Base-by-base conservation (phyloP, 2,113 vertebrate species). In the Ceyx cyanopectus region DNA sequence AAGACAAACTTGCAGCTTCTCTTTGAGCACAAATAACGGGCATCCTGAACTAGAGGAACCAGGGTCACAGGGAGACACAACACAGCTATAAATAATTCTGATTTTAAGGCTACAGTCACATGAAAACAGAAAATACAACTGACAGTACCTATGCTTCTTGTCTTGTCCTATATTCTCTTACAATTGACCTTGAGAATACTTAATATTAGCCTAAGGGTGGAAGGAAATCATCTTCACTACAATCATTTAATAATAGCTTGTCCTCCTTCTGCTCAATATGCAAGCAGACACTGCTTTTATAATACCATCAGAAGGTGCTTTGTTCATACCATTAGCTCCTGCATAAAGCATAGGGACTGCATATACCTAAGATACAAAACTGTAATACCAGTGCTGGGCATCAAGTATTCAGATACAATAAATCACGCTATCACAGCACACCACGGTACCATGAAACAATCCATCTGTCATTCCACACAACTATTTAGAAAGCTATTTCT, bases 101-200 rank as follows among this genome's bases (percentile, higher is more conserved):
- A 86, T 87, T 93, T 91, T 92, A 88, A 91, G 60, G 41, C 81
- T 92, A 53, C 57, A 40, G 70, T 63, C 91, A 94, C 96, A 93
- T 76, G 87, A 85, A 96, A 93, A 91, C 53, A 78, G 85, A 92
- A 96, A 95, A 90, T 85, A 70, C 66, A 93, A 85, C 65, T 94
- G 89, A 89, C 92, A 83, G 69, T 68, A 95, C 72, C 87, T 90
- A 77, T 91, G 87, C 80, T 87, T 87, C 93, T 88, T 96, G 93
- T 92, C 87, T 91, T 80, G 80, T 57, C 85, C 73, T 90, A 93
- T 92, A 79, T 65, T 89, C 87, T 78, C 89, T 93, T 87, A 94
- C 80, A 93, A 87, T 8, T 94, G 93, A 96, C 95, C 94, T 96
- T 97, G 89, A 95, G 87, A 89, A 87, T 90, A 84, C 57, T 87